Evolutionary conservation across 2,888 invertebrate genomes (phyloP), one percentile per base, ranked within the genome.

Genomic region (Celastrina argiolus): DNA sequence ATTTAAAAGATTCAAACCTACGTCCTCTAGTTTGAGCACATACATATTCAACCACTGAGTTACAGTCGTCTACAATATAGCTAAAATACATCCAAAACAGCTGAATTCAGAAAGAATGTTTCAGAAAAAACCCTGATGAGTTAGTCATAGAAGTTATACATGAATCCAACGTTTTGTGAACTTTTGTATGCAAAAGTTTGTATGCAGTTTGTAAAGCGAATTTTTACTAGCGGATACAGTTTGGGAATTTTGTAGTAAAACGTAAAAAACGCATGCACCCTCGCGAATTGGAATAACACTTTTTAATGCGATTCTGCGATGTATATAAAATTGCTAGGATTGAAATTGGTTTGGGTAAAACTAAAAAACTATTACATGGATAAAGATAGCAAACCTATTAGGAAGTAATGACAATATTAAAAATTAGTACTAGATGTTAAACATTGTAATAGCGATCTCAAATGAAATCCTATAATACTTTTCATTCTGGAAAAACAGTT

Each of bases 201-300:
- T 28, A 65, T 41, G 68, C 66, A 69, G 64, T 72, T 72, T 72
- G 71, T 67, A 71, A 69, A 72, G 68, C 69, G 71, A 71, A 71
- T 72, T 72, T 26, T 16, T 41, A 31, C 65, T 8, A 56, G 41
- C 36, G 39, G 34, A 58, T 58, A 58, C 58, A 42, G 65, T 65
- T 65, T 65, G 39, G 41, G 16, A 6, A 26, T 65, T 58, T 56
- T 28, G 31, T 42, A 31, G 18, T 45, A 45, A 31, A 31, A 64
- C 14, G 51, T 64, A 64, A 64, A 64, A 64, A 64, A 51, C 31
- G 18, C n/a, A 10, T 31, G 12, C 42, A 10, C 22, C 31, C 31
- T 51, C 34, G 18, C 18, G 6, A 31, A 51, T 22, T 26, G 12
- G 51, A 12, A 22, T 14, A 51, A 26, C 51, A 51, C 22, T 26